Base-by-base conservation (phyloP, 2,797 vertebrate species). In the Sebastes itinus region DNA sequence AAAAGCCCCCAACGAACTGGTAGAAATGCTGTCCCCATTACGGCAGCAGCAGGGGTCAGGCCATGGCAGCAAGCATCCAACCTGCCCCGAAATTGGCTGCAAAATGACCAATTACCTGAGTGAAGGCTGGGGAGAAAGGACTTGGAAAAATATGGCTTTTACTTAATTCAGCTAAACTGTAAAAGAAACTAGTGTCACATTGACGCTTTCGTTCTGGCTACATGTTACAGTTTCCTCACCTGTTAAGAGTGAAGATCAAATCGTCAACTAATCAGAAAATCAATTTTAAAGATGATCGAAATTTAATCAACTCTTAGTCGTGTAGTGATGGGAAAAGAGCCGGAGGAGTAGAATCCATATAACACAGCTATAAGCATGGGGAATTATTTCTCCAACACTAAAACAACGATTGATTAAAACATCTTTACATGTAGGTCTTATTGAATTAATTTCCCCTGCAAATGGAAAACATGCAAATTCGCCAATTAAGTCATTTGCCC, bases 381-480 rank as follows among this genome's bases (percentile, higher is more conserved):
- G 83, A 65, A 85, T 72, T 62, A 90, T 91, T 91, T 93, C 92
- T 92, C 87, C 93, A 92, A 90, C 88, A 91, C 83, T 89, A 89
- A 93, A 92, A 96, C 95, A 96, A 95, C 91, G 93, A 93, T 91
- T 95, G 95, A 97, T 97, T 97, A 97, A 97, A 97, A 97, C 93
- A 87, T 95, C 95, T 95, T 95, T 95, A 95, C 95, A 97, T 95
- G 96, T 92, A 95, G 94, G 95, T 94, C 95, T 96, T 97, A 97
- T 96, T 96, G 97, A 97, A 97, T 96, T 96, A 96, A 97, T 97
- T 97, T 95, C 95, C 63, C 94, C 92, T 63, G 85, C 96, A 95
- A 97, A 97, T 94, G 95, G 95, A 96, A 96, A 97, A 96, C 97
- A 97, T 97, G 97, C 97, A 97, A 97, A 97, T 97, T 97, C 96